A percentile compares a stretch with the other conserved stretches of the same genome.
phyloP scores from a whole-genome alignment of 2,888 invertebrate species.

The Beris chalybata region DNA sequence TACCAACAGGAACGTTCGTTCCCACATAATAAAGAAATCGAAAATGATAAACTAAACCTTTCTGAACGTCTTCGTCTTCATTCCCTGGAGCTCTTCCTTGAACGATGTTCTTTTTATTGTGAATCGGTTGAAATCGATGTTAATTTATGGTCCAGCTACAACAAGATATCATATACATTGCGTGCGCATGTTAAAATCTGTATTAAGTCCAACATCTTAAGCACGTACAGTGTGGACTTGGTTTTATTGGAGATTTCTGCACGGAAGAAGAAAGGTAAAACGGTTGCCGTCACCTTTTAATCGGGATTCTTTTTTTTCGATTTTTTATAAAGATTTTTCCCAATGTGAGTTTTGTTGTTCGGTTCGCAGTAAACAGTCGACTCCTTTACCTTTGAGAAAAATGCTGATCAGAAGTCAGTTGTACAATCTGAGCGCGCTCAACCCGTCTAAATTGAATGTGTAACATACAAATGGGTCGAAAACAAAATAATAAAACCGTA shows the following conservation, averaged over 20 bases:
- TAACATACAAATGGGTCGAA: slow-evolving; percentile 10
- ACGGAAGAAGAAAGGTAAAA: slow-evolving; percentile 32
- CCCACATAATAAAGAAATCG: too few relatives aligned
- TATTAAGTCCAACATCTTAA: slow-evolving; percentile 37
- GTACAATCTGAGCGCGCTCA: slow-evolving; percentile 15
- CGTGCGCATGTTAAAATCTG: slow-evolving; percentile 41
- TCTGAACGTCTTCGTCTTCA: slow-evolving; percentile 1
- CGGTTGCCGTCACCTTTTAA: slow-evolving; percentile 11
- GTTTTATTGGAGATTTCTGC: slow-evolving; percentile 27
- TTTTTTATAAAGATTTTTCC: slow-evolving; percentile 15
- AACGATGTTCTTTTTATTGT: slow-evolving; percentile 32
- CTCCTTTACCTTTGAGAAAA: background rate
- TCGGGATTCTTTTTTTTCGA: background rate
- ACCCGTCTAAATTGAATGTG: background rate
- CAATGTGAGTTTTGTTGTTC: slow-evolving; percentile 6
- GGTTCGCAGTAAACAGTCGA: background rate
- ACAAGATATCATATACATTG: slow-evolving; percentile 41
- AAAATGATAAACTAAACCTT: too few relatives aligned
- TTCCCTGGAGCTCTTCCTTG: slow-evolving; percentile 11
- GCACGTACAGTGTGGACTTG: slow-evolving; percentile 29
- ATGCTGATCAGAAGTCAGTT: slow-evolving; percentile 8
- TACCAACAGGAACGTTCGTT: too few relatives aligned
- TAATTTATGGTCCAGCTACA: slow-evolving; percentile 39
- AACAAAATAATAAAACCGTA: background rate
- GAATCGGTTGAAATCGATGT: slow-evolving; percentile 38